phyloP scores from a whole-genome alignment of 2,888 invertebrate species.

The Acronicta psi region DNA sequence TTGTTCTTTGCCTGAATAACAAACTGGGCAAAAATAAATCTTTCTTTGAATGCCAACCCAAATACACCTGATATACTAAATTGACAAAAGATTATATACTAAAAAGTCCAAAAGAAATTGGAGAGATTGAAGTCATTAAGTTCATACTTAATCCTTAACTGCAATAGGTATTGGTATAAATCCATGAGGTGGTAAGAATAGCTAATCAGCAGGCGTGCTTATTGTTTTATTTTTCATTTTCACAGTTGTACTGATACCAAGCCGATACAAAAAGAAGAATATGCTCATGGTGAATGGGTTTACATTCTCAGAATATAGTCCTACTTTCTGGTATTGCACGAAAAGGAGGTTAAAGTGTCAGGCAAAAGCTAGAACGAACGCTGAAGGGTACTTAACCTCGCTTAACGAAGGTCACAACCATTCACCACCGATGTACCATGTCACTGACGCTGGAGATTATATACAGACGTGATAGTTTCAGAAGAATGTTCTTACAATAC shows the following conservation, averaged over 20 bases:
- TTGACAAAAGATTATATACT: too few relatives aligned
- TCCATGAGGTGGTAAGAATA: too few relatives aligned
- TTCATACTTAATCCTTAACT: too few relatives aligned
- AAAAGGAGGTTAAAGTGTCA: constrained; percentile 64
- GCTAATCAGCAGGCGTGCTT: too few relatives aligned
- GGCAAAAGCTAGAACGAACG: constrained; percentile 63
- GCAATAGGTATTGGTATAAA: too few relatives aligned
- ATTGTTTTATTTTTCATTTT: not conserved
- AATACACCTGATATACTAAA: too few relatives aligned
- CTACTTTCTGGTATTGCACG: constrained; percentile 73
- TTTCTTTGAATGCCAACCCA: too few relatives aligned
- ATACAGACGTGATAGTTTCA: constrained; percentile 49
- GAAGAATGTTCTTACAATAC: too few relatives aligned
- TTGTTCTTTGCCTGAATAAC: too few relatives aligned
- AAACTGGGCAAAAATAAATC: too few relatives aligned
- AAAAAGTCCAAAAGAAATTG: too few relatives aligned
- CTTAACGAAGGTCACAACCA: constrained; percentile 64
- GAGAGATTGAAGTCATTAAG: too few relatives aligned
- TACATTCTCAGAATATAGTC: constrained; percentile 68
- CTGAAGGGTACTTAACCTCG: constrained; percentile 30
- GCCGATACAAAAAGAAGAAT: constrained; percentile 60
- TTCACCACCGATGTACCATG: constrained; percentile 61
- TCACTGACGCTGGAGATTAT: constrained; percentile 59
- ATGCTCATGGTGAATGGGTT: constrained; percentile 71
- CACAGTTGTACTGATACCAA: constrained; percentile 63